phyloP scores from a whole-genome alignment of 2,797 vertebrate genomes.

The Stomatorhinus walkeri region DNA sequence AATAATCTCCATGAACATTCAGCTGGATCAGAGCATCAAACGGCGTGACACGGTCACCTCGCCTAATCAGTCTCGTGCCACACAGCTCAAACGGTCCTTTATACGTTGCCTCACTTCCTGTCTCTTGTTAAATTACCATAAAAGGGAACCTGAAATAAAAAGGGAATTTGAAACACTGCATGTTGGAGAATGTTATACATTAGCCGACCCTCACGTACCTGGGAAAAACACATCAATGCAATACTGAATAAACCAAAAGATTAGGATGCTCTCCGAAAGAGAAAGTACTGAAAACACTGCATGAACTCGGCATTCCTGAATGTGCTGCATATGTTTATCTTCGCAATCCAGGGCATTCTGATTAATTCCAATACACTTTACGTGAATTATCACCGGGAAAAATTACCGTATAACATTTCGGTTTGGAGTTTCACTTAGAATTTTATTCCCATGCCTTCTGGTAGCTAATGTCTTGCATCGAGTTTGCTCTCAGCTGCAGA shows the following conservation, averaged over 20 bases:
- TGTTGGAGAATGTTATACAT: not conserved
- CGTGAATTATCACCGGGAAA: not conserved
- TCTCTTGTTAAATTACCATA: not conserved
- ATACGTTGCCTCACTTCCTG: not conserved
- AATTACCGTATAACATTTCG: not conserved
- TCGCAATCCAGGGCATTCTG: not conserved
- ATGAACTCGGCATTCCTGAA: not conserved
- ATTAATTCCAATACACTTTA: not conserved
- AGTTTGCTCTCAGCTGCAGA: not conserved
- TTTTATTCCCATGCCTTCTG: not conserved
- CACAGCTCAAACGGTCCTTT: not conserved
- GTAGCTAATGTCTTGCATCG: not conserved
- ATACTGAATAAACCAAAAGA: not conserved
- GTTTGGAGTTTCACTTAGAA: not conserved
- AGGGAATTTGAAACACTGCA: not conserved
- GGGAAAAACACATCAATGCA: not conserved
- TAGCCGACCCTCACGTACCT: not conserved
- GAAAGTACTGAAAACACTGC: not conserved
- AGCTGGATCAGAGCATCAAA: not conserved
- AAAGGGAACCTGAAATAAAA: not conserved
- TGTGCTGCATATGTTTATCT: not conserved
- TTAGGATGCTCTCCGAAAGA: not conserved
- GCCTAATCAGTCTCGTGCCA: not conserved
- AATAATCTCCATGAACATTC: not conserved
- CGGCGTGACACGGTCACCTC: not conserved